phyloP scores from a whole-genome alignment of 35 echinoderm and acorn worm species.

The Stichopus chloronotus region DNA sequence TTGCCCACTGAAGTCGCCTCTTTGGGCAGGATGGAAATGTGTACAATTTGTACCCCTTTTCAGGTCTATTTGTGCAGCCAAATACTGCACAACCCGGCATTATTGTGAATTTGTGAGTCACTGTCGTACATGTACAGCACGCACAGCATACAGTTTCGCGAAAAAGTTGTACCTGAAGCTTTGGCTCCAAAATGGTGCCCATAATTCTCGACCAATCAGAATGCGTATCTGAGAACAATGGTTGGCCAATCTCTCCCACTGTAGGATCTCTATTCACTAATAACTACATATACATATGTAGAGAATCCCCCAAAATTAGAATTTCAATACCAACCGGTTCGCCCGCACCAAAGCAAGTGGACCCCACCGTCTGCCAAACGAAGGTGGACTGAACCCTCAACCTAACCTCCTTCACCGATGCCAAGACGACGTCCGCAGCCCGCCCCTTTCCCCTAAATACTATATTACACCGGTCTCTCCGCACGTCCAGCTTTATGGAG shows the following conservation, averaged over 20 bases:
- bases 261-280: no score
- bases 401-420: no score
- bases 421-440: no score
- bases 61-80: neutral
- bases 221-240: neutral
- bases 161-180: neutral
- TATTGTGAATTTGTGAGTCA: constrained; percentile 17
- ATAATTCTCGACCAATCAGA: neutral
- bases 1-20: neutral
- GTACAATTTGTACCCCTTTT: constrained; percentile 11
- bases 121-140: neutral
- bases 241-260: constrained; percentile 14
- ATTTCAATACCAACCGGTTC: no score
- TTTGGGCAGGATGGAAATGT: neutral
- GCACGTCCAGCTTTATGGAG: no score
- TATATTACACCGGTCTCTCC: no score
- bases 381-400: no score
- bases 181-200: constrained; percentile 14
- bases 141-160: neutral
- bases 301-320: no score
- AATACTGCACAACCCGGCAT: neutral
- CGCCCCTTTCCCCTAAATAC: no score
- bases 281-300: no score
- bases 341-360: no score
- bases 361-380: no score